Conservation (phyloP, 2,113 vertebrate species). For the Chaetura pelagica region DNA sequence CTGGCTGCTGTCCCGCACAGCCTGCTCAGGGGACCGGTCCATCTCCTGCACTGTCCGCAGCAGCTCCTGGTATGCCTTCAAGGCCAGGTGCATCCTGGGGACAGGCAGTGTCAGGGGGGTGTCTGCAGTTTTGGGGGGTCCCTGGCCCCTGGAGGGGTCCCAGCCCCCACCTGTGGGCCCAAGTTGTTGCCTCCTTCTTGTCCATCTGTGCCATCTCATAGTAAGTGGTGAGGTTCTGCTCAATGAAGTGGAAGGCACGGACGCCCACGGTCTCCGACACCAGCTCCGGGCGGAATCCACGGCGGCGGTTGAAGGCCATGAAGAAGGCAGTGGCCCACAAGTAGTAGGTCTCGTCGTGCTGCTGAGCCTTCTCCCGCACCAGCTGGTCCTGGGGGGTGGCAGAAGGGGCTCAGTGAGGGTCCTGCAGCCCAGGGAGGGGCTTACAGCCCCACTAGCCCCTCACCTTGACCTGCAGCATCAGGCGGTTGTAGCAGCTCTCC, state of each 20-base stretch:
- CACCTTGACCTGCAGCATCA: slow-evolving; percentile 97
- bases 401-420: accelerated
- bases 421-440: accelerated
- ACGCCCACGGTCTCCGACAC: slow-evolving; percentile 93
- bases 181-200: slow-evolving; percentile 88
- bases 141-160: background rate
- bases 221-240: slow-evolving; percentile 93
- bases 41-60: slow-evolving; percentile 92
- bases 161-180: slow-evolving; percentile 86
- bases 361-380: slow-evolving; percentile 88
- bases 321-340: slow-evolving; percentile 94
- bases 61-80: slow-evolving; percentile 96
- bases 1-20: slow-evolving; percentile 86
- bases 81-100: slow-evolving; percentile 92
- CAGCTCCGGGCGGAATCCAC: slow-evolving; percentile 86
- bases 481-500: slow-evolving; percentile 92
- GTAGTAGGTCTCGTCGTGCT: slow-evolving; percentile 96
- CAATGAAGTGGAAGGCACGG: slow-evolving; percentile 92
- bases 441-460: accelerated
- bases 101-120: accelerated
- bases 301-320: slow-evolving; percentile 94
- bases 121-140: too few species aligned
- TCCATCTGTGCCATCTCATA: slow-evolving; percentile 97
- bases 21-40: slow-evolving; percentile 84
- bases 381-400: slow-evolving; percentile 81